A percentile compares a stretch with the other conserved stretches of the same genome.
Evolutionary conservation across 1,140 invertebrate species (phyloP).

Genomic region (Antheraea mylitta): DNA sequence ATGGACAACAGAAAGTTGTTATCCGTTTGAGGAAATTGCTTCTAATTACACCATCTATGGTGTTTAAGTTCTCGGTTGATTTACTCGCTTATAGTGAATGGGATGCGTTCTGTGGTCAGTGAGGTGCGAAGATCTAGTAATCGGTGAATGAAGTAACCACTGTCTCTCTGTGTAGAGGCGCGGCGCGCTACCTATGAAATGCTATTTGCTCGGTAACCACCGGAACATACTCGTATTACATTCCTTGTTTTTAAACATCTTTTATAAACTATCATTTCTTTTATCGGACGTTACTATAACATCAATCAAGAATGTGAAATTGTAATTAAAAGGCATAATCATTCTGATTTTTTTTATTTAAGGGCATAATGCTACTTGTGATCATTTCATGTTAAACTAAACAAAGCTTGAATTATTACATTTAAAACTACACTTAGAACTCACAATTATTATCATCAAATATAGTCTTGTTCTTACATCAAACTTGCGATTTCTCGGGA

Average conservation of each 20-base stretch:
- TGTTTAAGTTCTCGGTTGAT: constrained; percentile 58
- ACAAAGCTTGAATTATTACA: no score
- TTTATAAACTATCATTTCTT: background rate
- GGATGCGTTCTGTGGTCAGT: constrained; percentile 63
- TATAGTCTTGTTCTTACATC: no score
- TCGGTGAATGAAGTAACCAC: constrained; percentile 58
- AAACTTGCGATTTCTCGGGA: no score
- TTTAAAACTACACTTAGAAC: no score
- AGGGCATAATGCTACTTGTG: no score
- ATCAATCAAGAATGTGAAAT: background rate
- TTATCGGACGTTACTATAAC: background rate
- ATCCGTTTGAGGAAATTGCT: constrained; percentile 57
- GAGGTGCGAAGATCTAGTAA: constrained; percentile 73
- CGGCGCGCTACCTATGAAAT: constrained; percentile 15
- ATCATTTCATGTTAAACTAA: no score
- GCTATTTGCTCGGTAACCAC: constrained; percentile 32
- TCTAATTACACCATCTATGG: constrained; percentile 51
- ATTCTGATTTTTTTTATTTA: no score
- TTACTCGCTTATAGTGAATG: constrained; percentile 73
- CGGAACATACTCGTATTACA: constrained; percentile 49
- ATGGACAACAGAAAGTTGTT: constrained; percentile 62
- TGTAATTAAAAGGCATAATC: no score
- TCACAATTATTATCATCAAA: no score
- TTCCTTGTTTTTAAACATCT: constrained; percentile 27
- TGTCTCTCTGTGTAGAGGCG: constrained; percentile 22